phyloP scores from a whole-genome alignment of 1,140 invertebrate genomes.

The Pogonus chalceus region DNA sequence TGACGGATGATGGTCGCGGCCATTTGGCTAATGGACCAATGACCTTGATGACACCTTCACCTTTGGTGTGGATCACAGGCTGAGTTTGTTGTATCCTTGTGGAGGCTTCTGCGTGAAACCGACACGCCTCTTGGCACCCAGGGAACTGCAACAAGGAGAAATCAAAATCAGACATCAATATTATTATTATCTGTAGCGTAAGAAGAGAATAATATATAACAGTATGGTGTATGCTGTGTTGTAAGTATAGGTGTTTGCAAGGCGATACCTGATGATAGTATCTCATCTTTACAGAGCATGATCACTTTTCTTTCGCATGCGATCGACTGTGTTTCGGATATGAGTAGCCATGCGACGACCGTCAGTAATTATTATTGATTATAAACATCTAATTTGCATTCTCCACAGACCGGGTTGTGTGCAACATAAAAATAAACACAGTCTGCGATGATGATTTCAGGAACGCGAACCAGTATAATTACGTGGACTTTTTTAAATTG shows the following conservation, averaged over 20 bases:
- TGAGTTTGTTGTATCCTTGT: slow-evolving; percentile 44
- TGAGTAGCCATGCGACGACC: neutral
- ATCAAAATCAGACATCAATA: slow-evolving; percentile 5
- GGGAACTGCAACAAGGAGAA: slow-evolving; percentile 48
- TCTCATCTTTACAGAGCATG: no score
- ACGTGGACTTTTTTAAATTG: slow-evolving; percentile 13
- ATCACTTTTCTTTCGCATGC: no score
- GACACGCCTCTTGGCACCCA: slow-evolving; percentile 56
- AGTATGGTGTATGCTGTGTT: no score
- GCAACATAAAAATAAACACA: slow-evolving; percentile 12
- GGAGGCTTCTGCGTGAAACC: slow-evolving; percentile 51
- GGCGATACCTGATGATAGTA: no score
- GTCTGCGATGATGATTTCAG: slow-evolving; percentile 18
- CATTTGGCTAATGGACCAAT: slow-evolving; percentile 46
- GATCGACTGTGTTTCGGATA: no score
- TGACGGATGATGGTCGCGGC: slow-evolving; percentile 45
- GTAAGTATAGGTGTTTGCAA: no score
- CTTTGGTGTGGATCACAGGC: slow-evolving; percentile 55
- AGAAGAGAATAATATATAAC: no score
- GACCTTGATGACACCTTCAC: slow-evolving; percentile 49
- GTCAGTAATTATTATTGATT: slow-evolving; percentile 16
- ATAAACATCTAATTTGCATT: slow-evolving; percentile 22
- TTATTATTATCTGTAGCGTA: no score
- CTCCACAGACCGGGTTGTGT: neutral
- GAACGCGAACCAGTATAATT: slow-evolving; percentile 23